These are phyloP conservation scores for Propithecus deckenii DNA, from an alignment of 2,797 vertebrate species.

Conservation along the genomic window DNA sequence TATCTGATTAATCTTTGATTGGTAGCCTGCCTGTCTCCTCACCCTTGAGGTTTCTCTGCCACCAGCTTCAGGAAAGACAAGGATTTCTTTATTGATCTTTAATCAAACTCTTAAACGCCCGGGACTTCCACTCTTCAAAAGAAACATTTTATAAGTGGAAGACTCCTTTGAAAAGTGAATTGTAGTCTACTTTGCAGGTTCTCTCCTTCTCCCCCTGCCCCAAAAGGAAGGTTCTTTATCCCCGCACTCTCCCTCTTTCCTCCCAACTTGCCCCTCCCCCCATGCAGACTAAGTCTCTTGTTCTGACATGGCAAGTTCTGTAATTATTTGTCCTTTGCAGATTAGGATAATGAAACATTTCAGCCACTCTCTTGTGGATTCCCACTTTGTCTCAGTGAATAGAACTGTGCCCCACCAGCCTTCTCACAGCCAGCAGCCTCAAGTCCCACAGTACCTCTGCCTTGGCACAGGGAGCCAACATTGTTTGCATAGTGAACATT, in stretches of 20 bases:
- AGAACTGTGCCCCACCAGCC: background rate
- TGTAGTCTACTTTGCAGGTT: background rate
- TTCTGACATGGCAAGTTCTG: slow-evolving; percentile 28
- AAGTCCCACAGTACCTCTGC: slow-evolving; percentile 25
- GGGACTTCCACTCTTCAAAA: background rate
- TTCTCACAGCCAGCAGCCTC: background rate
- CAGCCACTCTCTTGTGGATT: background rate
- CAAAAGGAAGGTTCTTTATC: background rate
- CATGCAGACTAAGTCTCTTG: slow-evolving; percentile 4
- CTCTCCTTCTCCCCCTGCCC: background rate
- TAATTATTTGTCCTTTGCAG: slow-evolving; percentile 56
- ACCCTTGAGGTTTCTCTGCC: background rate
- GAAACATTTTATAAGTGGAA: slow-evolving; percentile 36
- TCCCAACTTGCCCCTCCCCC: too few species aligned
- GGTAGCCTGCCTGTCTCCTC: background rate
- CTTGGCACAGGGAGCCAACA: slow-evolving; percentile 49
- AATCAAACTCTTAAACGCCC: background rate
- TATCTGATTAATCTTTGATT: background rate
- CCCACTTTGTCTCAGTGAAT: background rate
- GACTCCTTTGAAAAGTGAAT: background rate
- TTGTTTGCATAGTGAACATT: slow-evolving; percentile 77
- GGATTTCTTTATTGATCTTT: slow-evolving; percentile 25
- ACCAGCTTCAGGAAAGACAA: slow-evolving; percentile 5
- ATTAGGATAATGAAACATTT: slow-evolving; percentile 33
- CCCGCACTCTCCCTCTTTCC: background rate